Evolutionary conservation across 1,140 invertebrate genomes (phyloP).

Genomic region (Orchestia grillus): DNA sequence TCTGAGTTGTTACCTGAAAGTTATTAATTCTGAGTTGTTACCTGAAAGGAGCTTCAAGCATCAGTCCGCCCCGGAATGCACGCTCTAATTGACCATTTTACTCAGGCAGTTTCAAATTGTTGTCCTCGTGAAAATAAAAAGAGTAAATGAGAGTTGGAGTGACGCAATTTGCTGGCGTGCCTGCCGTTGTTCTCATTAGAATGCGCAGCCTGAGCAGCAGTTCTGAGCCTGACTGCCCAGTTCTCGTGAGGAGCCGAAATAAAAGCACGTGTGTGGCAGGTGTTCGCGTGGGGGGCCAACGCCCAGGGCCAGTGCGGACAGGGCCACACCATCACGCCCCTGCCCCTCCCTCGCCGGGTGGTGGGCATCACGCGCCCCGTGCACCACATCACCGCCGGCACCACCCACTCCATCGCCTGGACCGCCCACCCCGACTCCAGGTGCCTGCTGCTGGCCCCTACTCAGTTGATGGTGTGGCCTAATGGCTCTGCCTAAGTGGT

Average conservation of each 20-base stretch:
- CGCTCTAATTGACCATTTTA: too few relatives aligned
- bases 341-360: slow-evolving; percentile 77
- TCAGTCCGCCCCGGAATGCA: too few relatives aligned
- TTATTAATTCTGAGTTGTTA: too few relatives aligned
- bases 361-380: slow-evolving; percentile 77
- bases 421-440: slow-evolving; percentile 74
- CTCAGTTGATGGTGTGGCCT: too few relatives aligned
- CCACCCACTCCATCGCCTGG: slow-evolving; percentile 80
- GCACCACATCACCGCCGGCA: slow-evolving; percentile 79
- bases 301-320: slow-evolving; percentile 81
- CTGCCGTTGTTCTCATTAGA: background rate
- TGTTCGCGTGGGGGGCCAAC: slow-evolving; percentile 81
- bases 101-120: too few relatives aligned
- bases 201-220: background rate
- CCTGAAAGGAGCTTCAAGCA: too few relatives aligned
- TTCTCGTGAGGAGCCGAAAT: background rate
- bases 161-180: background rate
- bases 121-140: too few relatives aligned
- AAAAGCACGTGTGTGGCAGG: slow-evolving; percentile 70
- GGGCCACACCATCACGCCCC: slow-evolving; percentile 78
- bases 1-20: too few relatives aligned
- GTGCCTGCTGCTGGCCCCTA: too few relatives aligned
- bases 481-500: too few relatives aligned
- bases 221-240: background rate
- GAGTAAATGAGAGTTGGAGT: too few relatives aligned